These are phyloP conservation scores for Grus americana DNA, from an alignment of 2,113 vertebrate genomes.

Conservation along the genomic window DNA sequence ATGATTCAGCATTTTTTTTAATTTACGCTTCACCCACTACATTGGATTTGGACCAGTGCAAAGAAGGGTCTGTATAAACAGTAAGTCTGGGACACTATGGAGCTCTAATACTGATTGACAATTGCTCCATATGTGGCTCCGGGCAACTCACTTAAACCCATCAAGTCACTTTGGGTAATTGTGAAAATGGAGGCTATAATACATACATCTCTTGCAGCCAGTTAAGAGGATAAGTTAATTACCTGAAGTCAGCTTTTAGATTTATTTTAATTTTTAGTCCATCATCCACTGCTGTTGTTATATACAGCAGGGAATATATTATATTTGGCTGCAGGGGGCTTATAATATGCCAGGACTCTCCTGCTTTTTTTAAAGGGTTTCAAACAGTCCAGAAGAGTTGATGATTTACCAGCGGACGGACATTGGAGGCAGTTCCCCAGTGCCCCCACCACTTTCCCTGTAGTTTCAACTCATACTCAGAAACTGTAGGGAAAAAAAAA, in stretches of 20 bases:
- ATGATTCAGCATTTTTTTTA: neutral
- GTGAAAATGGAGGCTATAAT: neutral
- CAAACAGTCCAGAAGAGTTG: neutral
- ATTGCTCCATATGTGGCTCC: constrained; percentile 2
- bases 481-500: neutral
- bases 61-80: neutral
- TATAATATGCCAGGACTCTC: neutral
- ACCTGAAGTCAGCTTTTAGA: neutral
- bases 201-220: neutral
- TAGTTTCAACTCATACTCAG: neutral
- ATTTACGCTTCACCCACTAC: neutral
- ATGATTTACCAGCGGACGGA: neutral
- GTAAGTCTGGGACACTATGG: neutral
- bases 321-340: neutral
- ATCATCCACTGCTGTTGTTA: neutral
- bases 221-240: constrained; percentile 33
- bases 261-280: constrained; percentile 5
- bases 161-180: constrained; percentile 30
- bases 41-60: neutral
- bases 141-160: constrained; percentile 9
- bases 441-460: neutral
- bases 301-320: neutral
- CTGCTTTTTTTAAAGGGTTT: neutral
- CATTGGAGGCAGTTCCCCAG: neutral
- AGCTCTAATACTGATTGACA: constrained; percentile 17